Evolutionary conservation across 2,888 invertebrate species (phyloP), one percentile per base, ranked within the genome.

Genomic region (Hecatera dysodea): DNA sequence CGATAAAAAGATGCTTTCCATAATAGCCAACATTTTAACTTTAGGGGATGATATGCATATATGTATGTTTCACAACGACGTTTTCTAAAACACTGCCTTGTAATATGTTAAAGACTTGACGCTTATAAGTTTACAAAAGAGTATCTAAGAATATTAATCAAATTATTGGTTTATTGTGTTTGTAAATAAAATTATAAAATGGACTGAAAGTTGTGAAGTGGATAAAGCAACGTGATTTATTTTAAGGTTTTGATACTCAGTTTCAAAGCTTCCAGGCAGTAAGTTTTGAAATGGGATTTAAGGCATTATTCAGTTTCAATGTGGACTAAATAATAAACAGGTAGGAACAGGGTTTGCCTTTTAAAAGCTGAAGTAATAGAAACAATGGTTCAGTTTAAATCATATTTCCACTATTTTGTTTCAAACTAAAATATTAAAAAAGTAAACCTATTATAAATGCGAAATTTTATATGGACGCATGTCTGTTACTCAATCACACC

Each of bases 71-170:
- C 15, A 67, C 36, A 66, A 53, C n/a, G 0, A 4, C 12, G 15
- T 9, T 65, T 39, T 6, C 39, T 48, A 9, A 39, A 62, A 29
- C 3, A 2, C 11, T 2, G 17, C 17, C 29, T 46, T 72, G 73
- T 33, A 33, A 27, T 64, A 73, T 56, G 27, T n/a, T 72, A 44
- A 48, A 48, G 1, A 73, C 36, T 36, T 65, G n/a, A 19, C 6
- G n/a, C n/a, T 22, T 39, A 27, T 27, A 60, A 15, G 27, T 29
- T 63, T 39, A 12, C n/a, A 48, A 33, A 55, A 24, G 63, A 55
- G 9, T 12, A 48, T 7, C 15, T 6, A 33, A 12, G 1, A 11
- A 36, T 44, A 22, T 60, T 36, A 44, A 36, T 39, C 12, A 68
- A 27, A 24, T 9, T 24, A 15, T 15, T 1, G 11, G 2, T 27